Evolutionary conservation across 2,797 vertebrate genomes (phyloP).

Genomic region (Tolypeutes matacus): DNA sequence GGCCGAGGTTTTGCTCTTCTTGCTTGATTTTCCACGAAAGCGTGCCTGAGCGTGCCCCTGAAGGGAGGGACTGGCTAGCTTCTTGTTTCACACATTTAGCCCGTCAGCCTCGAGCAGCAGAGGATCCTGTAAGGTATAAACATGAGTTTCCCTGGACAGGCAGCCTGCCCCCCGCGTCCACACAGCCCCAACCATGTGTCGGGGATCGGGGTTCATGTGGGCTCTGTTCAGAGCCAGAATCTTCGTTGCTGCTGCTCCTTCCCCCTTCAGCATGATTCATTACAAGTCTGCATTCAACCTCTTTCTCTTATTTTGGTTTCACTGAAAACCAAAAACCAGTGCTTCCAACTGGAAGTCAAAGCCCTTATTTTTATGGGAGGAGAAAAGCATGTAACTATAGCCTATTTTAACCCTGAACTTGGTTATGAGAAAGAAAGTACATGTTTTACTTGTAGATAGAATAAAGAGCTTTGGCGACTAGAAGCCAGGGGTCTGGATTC

Average conservation of each 20-base stretch:
- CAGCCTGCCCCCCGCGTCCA: background rate
- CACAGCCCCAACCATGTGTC: background rate
- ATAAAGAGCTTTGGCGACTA: conserved; percentile 22
- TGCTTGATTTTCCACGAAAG: conserved; percentile 47
- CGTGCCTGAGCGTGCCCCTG: background rate
- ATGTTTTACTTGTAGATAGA: background rate
- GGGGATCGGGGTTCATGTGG: background rate
- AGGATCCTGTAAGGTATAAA: background rate
- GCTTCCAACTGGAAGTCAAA: conserved; percentile 39
- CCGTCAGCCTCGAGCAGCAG: background rate
- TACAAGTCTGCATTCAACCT: conserved; percentile 18
- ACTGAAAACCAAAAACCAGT: background rate
- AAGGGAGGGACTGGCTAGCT: background rate
- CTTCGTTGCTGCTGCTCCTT: background rate
- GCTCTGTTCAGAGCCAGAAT: background rate
- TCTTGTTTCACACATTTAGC: conserved; percentile 32
- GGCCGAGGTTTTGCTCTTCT: conserved; percentile 20
- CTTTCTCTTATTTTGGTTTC: conserved; percentile 52
- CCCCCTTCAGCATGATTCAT: background rate
- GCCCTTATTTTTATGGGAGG: background rate
- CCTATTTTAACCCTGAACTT: conserved; percentile 15
- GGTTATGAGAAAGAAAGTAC: background rate
- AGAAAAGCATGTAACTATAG: background rate
- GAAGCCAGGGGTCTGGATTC: background rate
- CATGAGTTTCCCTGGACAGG: background rate